phyloP scores from a whole-genome alignment of 2,113 vertebrate species.

The Lamprologus callipterus region DNA sequence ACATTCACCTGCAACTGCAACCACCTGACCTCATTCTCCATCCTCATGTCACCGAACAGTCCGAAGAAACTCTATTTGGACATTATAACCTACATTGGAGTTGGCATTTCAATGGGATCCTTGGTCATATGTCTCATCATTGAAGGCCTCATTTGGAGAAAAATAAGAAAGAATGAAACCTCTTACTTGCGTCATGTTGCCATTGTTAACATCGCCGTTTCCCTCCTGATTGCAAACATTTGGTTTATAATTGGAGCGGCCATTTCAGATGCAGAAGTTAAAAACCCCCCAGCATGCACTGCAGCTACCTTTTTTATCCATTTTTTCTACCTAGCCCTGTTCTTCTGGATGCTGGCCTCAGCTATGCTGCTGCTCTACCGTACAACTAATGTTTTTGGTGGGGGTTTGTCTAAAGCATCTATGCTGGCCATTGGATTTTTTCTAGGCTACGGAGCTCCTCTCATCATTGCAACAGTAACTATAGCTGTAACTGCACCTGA shows the following conservation, averaged over 20 bases:
- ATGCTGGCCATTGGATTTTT: not conserved
- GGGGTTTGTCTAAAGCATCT: not conserved
- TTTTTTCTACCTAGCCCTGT: not conserved
- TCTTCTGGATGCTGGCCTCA: not conserved
- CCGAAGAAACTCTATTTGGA: not conserved
- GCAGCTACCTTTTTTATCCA: not conserved
- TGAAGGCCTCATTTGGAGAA: not conserved
- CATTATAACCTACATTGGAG: not conserved
- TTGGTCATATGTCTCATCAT: not conserved
- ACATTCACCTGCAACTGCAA: not conserved
- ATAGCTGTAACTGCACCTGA: not conserved
- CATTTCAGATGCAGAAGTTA: not conserved
- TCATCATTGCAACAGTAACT: not conserved
- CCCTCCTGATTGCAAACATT: not conserved
- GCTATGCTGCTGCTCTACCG: not conserved
- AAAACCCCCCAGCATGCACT: not conserved
- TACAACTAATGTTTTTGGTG: not conserved
- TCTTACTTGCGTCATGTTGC: too few relatives aligned
- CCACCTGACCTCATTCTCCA: not conserved
- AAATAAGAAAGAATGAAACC: not conserved
- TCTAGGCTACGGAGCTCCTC: not conserved
- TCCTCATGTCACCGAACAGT: not conserved
- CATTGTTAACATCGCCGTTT: not conserved
- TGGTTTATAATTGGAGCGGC: not conserved
- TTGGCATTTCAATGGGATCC: not conserved